A percentile compares a stretch with the other conserved stretches of the same genome.
Evolutionary conservation across 1,140 invertebrate genomes (phyloP).

Genomic region (Magallana gigas): DNA sequence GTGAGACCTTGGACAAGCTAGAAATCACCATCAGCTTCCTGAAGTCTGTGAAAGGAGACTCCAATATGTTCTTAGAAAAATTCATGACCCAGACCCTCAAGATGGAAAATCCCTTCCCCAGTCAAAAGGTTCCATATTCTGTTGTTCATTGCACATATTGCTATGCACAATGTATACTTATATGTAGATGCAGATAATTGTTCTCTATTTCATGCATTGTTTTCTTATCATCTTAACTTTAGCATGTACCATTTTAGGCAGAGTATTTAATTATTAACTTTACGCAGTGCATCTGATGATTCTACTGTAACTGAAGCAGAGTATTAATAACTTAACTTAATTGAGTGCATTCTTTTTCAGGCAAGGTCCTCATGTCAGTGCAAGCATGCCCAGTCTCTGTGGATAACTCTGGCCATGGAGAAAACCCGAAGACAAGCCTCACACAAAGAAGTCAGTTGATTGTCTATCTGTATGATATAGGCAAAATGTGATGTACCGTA

Average conservation of each 20-base stretch:
- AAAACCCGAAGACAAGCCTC: constrained; percentile 53
- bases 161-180: no score
- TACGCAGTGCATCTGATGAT: no score
- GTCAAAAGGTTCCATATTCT: constrained; percentile 58
- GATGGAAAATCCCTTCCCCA: constrained; percentile 62
- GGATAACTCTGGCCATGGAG: constrained; percentile 65
- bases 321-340: not conserved
- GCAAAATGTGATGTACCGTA: no score
- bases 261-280: no score
- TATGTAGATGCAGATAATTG: no score
- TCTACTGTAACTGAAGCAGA: no score
- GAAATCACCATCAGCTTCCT: constrained; percentile 70
- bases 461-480: no score
- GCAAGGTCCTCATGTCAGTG: constrained; percentile 58
- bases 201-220: no score
- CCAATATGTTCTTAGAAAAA: constrained; percentile 47
- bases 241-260: no score
- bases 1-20: constrained; percentile 65
- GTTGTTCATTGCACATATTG: no score
- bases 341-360: constrained; percentile 49
- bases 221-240: no score
- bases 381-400: constrained; percentile 66
- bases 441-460: constrained; percentile 49
- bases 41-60: constrained; percentile 61
- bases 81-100: constrained; percentile 69